phyloP scores from a whole-genome alignment of 2,797 vertebrate species.

The Enteromius trimaculatus region DNA sequence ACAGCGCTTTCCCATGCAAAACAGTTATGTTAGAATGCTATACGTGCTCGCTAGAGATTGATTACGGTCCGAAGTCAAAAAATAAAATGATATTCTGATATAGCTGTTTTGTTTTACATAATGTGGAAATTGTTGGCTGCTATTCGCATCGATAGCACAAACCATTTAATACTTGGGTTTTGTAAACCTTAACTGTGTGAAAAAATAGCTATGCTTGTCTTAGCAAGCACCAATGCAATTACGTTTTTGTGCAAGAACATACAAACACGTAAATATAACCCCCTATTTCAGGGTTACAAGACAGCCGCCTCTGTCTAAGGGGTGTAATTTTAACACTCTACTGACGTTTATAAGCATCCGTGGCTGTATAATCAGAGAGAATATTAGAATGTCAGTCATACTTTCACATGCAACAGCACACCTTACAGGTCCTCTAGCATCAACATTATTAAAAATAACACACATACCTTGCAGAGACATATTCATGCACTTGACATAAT shows the following conservation, averaged over 20 bases:
- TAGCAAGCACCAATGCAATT: conserved; percentile 2
- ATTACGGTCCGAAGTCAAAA: not conserved
- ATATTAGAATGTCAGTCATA: conserved; percentile 15
- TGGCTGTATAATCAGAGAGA: conserved; percentile 10
- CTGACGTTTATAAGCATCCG: conserved; percentile 6
- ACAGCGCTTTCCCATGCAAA: not conserved
- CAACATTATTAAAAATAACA: not conserved
- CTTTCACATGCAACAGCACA: not conserved
- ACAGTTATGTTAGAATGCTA: not conserved
- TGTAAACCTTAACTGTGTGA: conserved; percentile 1
- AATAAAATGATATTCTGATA: not conserved
- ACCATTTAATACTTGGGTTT: not conserved
- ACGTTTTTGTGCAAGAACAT: not conserved
- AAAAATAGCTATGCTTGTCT: not conserved
- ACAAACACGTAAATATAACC: conserved; percentile 20
- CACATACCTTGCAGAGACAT: not conserved
- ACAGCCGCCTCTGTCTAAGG: not conserved
- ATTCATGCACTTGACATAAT: conserved; percentile 5
- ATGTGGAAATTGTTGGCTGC: not conserved
- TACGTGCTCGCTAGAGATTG: not conserved
- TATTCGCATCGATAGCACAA: not conserved
- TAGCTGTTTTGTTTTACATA: not conserved
- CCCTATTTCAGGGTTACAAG: conserved; percentile 10
- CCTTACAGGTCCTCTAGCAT: not conserved
- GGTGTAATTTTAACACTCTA: conserved; percentile 2